These are phyloP conservation scores for Platycheirus albimanus DNA, from an alignment of 2,888 invertebrate species.

Conservation along the genomic window DNA sequence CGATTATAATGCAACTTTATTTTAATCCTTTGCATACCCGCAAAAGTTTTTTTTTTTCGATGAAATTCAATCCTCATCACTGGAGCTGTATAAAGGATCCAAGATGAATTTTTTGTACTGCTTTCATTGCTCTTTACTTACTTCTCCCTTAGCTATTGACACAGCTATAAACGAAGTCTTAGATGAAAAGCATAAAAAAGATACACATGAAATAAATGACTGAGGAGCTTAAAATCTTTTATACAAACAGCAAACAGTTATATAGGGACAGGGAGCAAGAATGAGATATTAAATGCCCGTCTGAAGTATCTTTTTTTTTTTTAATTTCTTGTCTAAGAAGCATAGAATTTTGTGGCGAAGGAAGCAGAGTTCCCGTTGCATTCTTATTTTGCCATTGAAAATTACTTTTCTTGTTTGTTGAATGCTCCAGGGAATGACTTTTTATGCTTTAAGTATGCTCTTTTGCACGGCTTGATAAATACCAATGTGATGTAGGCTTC, in stretches of 20 bases:
- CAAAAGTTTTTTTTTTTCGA: background rate
- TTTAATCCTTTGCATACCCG: slow-evolving; percentile 20
- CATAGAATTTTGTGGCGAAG: slow-evolving; percentile 7
- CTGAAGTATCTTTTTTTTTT: slow-evolving; percentile 39
- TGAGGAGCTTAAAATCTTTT: slow-evolving; percentile 51
- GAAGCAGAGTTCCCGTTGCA: slow-evolving; percentile 32
- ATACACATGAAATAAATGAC: slow-evolving; percentile 45
- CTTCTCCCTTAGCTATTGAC: slow-evolving; percentile 36
- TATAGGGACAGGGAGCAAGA: slow-evolving; percentile 46
- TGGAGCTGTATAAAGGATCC: background rate
- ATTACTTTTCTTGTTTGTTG: slow-evolving; percentile 70
- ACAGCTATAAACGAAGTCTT: slow-evolving; percentile 37
- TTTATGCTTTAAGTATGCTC: slow-evolving; percentile 21
- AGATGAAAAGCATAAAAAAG: slow-evolving; percentile 22
- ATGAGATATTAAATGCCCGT: slow-evolving; percentile 53
- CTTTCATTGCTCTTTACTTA: background rate
- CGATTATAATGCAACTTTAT: slow-evolving; percentile 17
- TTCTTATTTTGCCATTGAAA: slow-evolving; percentile 57
- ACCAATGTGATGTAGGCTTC: no score
- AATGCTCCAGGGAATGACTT: slow-evolving; percentile 48
- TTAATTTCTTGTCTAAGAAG: slow-evolving; percentile 11
- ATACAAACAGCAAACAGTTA: slow-evolving; percentile 36
- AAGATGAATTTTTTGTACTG: slow-evolving; percentile 13
- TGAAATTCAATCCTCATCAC: slow-evolving; percentile 16
- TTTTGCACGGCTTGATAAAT: no score